Evolutionary conservation across 2,797 vertebrate species (phyloP), one percentile per base, ranked within the genome.

Genomic region (Schizothorax lantsangensis): DNA sequence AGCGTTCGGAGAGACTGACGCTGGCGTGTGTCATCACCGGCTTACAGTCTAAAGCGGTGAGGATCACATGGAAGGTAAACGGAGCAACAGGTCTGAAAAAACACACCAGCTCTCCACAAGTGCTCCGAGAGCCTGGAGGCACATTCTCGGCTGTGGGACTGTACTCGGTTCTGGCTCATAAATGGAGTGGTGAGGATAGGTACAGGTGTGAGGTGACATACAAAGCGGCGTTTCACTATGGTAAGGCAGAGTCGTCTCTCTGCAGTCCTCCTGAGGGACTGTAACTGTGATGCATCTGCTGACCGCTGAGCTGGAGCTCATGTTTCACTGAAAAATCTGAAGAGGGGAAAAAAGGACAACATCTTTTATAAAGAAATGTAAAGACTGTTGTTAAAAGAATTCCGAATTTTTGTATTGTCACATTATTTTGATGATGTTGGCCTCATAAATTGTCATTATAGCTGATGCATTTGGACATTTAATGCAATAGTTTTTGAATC

Each of bases 11-110:
- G 4, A 19, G 75, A n/a, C 21, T 79, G 9, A 81, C 83, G 6
- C 79, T 92, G 38, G 78, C 77, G 0, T 92, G 92, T 43, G 74
- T 92, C 74, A 64, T 91, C 81, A 87, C 81, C 26, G 91, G 91
- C 26, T 80, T 91, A 73, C 71, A 54, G 43, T 71, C 75, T 17
- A 49, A 59, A 26, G 12, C 5, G 4, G 47, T 79, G 38, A 73
- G 57, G 52, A 64, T 92, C 86, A 83, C 78, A 11, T 92, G 92
- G 92, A 90, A 74, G 47, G 81, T 90, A 43, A 91, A 91, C 2
- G 47, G 83, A 36, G 52, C 54, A 2, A 30, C 19, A 7, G 87
- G 80, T 14, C n/a, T 45, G 8, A 30, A 38, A 36, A 83, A 62
- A 68, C 78, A 89, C 45, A 33, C 45, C 64, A 45, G 78, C 10